Percentiles rank a stretch among this genome's conserved stretches.
These are phyloP conservation scores for Pelvicachromis taeniatus DNA, from an alignment of 2,113 vertebrate genomes.

Conservation along the genomic window DNA sequence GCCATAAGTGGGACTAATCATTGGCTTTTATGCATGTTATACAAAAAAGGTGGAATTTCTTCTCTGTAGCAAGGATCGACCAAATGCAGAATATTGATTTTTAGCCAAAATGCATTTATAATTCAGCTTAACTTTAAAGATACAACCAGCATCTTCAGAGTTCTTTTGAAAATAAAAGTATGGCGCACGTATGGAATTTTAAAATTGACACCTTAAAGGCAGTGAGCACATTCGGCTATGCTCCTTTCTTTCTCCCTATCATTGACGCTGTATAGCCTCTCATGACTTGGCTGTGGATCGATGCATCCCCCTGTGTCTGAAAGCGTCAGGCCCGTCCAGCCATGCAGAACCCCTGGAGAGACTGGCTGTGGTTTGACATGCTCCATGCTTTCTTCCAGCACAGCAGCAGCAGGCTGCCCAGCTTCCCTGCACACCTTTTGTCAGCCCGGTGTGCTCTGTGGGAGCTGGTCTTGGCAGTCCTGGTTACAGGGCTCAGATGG, in stretches of 20 bases:
- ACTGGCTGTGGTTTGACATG: constrained; percentile 54
- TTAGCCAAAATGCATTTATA: not conserved
- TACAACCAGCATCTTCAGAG: not conserved
- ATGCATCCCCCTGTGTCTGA: constrained; percentile 25
- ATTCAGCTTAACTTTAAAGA: not conserved
- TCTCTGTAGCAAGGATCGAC: not conserved
- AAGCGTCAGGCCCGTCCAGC: constrained; percentile 34
- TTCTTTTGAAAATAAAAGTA: not conserved
- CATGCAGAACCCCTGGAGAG: constrained; percentile 36
- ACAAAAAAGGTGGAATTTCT: not conserved
- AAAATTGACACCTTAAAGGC: not conserved
- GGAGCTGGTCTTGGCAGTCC: constrained; percentile 59
- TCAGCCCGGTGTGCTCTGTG: constrained; percentile 47
- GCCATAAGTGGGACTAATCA: not conserved
- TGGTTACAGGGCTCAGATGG: constrained; percentile 62
- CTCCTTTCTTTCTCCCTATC: not conserved
- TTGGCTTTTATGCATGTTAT: not conserved
- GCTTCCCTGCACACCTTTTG: constrained; percentile 33
- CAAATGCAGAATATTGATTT: not conserved
- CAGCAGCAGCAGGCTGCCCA: constrained; percentile 13
- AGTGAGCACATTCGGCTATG: not conserved
- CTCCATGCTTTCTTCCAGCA: constrained; percentile 33
- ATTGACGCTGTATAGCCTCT: constrained; percentile 38
- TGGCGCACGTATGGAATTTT: not conserved
- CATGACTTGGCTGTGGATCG: constrained; percentile 43